Base-by-base conservation (phyloP, 2,888 invertebrate genomes). In the Synanthedon formicaeformis region DNA sequence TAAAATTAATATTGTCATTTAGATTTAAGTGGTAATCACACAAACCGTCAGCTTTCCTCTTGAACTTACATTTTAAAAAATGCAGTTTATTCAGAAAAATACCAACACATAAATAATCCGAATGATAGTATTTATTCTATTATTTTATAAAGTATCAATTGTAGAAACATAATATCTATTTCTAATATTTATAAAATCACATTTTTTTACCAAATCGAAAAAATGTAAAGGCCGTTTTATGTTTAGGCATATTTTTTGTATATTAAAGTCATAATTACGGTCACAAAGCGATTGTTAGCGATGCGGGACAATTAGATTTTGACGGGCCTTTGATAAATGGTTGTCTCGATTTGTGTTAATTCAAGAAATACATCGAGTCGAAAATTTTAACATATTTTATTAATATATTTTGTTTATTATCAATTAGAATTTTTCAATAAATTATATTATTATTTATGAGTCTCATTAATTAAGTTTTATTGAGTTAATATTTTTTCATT, bases 281-380 rank as follows among this genome's bases (percentile, higher is more conserved):
- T 81, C 83, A 86, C 85, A 81, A 82, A 77, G 75, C 75, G 65
- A 73, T 74, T 80, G 85, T 83, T 81, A 79, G 79, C 76, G 76
- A 78, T 72, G 77, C 78, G 77, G 83, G 85, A 86, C 87, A 86
- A 87, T 87, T 87, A 87, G 82, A 81, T 81, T 86, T 84, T 87
- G 86, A 87, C 86, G 78, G 83, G 73, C 69, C 73, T 62, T 72
- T 87, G 86, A 87, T 87, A 85, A 85, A 87, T 86, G 81, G 79
- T 75, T 70, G 68, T 71, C 73, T 77, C 67, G 74, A 70, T 71
- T 34, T 45, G 45, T 45, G 45, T 45, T 13, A 45, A 13, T 14
- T n/a, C 45, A 45, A 14, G 45, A 13, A 71, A 72, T 58, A 55
- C 48, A 53, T 71, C 60, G 82, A 83, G 79, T 67, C 60, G 69